Conservation (phyloP, 2,888 invertebrate genomes). For the Cosmia pyralina region DNA sequence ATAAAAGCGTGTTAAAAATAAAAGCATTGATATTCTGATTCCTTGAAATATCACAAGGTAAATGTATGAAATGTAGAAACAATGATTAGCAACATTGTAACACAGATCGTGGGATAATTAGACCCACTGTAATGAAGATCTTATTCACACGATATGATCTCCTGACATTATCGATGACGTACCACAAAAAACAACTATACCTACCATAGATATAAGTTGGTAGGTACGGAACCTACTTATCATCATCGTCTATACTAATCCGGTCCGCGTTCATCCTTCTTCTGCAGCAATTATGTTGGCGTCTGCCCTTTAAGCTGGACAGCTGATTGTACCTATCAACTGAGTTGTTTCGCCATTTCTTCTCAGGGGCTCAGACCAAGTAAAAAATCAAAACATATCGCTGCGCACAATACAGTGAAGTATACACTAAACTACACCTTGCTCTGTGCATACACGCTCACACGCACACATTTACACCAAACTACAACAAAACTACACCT, state of each 20-base stretch:
- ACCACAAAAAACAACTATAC: not conserved
- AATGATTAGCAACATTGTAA: constrained; percentile 26
- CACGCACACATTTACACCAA: too few species aligned
- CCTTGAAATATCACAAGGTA: not conserved
- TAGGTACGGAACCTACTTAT: too few species aligned
- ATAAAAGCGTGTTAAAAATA: too few species aligned
- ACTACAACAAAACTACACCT: too few species aligned
- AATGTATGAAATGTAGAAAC: constrained; percentile 1
- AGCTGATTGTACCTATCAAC: not conserved
- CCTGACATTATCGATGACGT: constrained; percentile 31
- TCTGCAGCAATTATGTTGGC: not conserved
- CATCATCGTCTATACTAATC: not conserved
- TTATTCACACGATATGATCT: constrained; percentile 12
- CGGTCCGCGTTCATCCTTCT: not conserved
- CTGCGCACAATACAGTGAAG: too few species aligned
- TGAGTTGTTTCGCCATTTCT: not conserved
- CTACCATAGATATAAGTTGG: not conserved
- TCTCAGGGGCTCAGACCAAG: too few species aligned
- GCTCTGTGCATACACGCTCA: too few species aligned
- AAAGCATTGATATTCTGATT: not conserved
- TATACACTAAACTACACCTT: too few species aligned
- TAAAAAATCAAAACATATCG: too few species aligned
- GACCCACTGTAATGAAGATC: constrained; percentile 12
- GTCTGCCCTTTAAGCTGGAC: not conserved
- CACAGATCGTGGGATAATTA: constrained; percentile 13